Percentiles rank a stretch among this genome's conserved stretches.
Evolutionary conservation across 2,797 vertebrate genomes (phyloP).

Genomic region (Astyanax mexicanus): DNA sequence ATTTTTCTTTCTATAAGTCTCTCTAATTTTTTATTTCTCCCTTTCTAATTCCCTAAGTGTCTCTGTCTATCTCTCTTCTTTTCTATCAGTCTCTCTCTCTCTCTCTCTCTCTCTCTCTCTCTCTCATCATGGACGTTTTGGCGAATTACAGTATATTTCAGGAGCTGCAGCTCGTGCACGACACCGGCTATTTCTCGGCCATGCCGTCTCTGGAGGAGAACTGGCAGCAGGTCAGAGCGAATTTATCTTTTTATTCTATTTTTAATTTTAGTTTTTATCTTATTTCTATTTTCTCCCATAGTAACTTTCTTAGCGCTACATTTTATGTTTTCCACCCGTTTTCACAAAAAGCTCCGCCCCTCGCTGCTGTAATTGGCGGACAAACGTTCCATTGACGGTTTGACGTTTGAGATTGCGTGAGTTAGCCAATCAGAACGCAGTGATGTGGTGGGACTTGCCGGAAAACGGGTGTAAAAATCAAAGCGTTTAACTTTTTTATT

Average conservation of each 20-base stretch:
- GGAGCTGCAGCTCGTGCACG: slow-evolving; percentile 99
- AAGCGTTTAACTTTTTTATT: too few species aligned
- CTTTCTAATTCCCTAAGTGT: too few species aligned
- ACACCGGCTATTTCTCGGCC: slow-evolving; percentile 99
- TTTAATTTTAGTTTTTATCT: too few species aligned
- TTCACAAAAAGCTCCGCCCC: not conserved
- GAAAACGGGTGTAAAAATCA: not conserved
- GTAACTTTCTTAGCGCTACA: not conserved
- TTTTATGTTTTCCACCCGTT: not conserved
- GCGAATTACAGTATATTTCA: slow-evolving; percentile 99
- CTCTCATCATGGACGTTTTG: slow-evolving; percentile 92
- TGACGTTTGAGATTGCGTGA: not conserved
- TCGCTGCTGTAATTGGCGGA: not conserved
- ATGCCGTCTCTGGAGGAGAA: slow-evolving; percentile 99
- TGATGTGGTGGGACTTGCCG: not conserved
- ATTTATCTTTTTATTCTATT: not conserved
- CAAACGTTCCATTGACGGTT: too few species aligned
- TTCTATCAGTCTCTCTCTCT: not conserved
- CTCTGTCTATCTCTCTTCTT: too few species aligned
- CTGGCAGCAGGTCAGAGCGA: slow-evolving; percentile 97
- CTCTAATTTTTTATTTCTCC: too few species aligned
- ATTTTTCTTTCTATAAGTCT: too few species aligned
- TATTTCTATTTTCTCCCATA: not conserved
- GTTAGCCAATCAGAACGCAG: not conserved
- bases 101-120: not conserved